These are phyloP conservation scores for Nemapogon koenigi DNA, from an alignment of 2,888 invertebrate species.

Conservation along the genomic window DNA sequence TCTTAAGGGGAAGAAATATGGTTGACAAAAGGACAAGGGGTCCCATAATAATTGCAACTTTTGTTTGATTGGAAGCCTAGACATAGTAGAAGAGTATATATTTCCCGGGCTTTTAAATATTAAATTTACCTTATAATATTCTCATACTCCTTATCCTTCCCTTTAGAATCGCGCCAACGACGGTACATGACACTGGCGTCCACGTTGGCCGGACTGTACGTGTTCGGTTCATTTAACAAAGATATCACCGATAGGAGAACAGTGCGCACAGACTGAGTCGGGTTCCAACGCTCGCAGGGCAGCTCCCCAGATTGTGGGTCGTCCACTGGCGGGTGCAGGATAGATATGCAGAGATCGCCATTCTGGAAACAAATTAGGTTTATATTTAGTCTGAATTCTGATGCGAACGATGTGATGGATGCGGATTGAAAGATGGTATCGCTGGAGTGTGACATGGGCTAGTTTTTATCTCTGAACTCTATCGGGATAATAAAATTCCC, in stretches of 20 bases:
- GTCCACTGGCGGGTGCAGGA: conserved; percentile 98
- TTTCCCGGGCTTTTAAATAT: neutral
- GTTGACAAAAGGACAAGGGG: too few relatives aligned
- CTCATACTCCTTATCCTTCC: conserved; percentile 98
- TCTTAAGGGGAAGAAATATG: too few relatives aligned
- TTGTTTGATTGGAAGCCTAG: too few relatives aligned
- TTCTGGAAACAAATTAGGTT: conserved; percentile 75
- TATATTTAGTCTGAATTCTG: too few relatives aligned
- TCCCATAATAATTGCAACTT: too few relatives aligned
- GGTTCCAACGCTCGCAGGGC: conserved; percentile 99
- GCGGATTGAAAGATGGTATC: neutral
- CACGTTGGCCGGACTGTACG: conserved; percentile 98
- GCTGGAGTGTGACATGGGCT: too few relatives aligned
- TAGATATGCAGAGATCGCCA: conserved; percentile 99
- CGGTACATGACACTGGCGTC: conserved; percentile 99
- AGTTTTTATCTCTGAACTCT: too few relatives aligned
- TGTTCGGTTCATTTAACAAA: conserved; percentile 98
- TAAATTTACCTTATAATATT: conserved; percentile 88
- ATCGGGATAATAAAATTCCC: too few relatives aligned
- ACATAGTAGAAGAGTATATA: too few relatives aligned
- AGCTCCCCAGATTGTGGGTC: conserved; percentile 99
- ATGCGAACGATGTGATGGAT: neutral
- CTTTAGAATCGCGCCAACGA: conserved; percentile 97
- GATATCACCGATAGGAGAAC: conserved; percentile 98
- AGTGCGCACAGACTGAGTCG: conserved; percentile 98